phyloP scores from a whole-genome alignment of 2,797 vertebrate species.

The Pipistrellus kuhlii region DNA sequence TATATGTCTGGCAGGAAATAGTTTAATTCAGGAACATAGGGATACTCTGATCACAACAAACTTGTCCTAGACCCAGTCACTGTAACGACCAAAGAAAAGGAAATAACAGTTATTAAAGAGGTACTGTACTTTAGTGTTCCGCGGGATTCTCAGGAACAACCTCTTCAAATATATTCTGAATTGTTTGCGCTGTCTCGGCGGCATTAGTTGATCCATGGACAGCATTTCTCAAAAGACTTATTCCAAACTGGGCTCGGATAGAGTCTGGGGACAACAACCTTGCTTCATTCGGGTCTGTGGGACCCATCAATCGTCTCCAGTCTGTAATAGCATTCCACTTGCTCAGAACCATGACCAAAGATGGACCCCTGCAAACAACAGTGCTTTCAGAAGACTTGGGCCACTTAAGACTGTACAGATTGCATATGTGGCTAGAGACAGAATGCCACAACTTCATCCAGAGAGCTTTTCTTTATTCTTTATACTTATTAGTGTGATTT shows the following conservation, averaged over 20 bases:
- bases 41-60: not conserved
- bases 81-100: not conserved
- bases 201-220: conserved; percentile 92
- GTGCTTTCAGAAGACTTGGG: conserved; percentile 17
- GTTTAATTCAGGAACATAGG: not conserved
- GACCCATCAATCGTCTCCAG: conserved; percentile 94
- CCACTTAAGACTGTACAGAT: not conserved
- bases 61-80: not conserved
- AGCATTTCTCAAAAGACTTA: conserved; percentile 90
- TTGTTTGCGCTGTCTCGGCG: conserved; percentile 86
- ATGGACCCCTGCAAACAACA: conserved; percentile 90
- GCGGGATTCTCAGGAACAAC: not conserved
- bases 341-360: conserved; percentile 91
- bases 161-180: conserved; percentile 81
- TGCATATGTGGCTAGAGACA: not conserved
- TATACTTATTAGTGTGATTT: not conserved
- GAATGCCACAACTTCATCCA: not conserved
- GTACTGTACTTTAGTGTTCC: conserved; percentile 28
- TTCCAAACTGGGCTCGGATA: conserved; percentile 92
- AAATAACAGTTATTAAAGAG: not conserved
- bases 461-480: not conserved
- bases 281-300: conserved; percentile 91
- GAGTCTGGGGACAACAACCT: conserved; percentile 88
- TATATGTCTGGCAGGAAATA: not conserved
- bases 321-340: conserved; percentile 95